These are phyloP conservation scores for Yponomeuta malinellus DNA, from an alignment of 2,888 invertebrate species.

Conservation along the genomic window DNA sequence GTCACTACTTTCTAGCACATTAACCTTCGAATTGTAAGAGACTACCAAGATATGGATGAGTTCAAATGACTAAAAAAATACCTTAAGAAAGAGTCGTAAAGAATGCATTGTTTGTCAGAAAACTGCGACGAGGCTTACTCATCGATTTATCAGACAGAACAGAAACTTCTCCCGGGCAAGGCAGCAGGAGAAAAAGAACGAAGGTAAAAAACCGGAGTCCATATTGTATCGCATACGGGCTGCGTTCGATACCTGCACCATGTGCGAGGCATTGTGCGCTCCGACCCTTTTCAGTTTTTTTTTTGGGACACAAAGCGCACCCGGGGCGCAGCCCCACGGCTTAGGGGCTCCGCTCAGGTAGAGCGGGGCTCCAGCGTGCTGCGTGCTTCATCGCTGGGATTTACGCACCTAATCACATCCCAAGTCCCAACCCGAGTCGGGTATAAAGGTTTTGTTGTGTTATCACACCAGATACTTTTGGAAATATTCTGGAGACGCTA, in stretches of 20 bases:
- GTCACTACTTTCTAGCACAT: neutral
- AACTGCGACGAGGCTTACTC: neutral
- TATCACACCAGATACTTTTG: neutral
- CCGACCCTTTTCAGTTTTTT: constrained; percentile 68
- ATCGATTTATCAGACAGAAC: neutral
- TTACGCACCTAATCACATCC: constrained; percentile 33
- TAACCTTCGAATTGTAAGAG: too few species aligned
- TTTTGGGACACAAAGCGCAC: constrained; percentile 57
- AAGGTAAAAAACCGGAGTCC: constrained; percentile 17
- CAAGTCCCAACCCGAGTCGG: constrained; percentile 21
- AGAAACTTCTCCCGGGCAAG: constrained; percentile 1
- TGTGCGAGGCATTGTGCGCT: constrained; percentile 41
- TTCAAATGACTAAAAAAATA: neutral
- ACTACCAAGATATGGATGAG: neutral
- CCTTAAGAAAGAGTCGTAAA: neutral
- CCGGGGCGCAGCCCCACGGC: constrained; percentile 49
- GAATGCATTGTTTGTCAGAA: neutral
- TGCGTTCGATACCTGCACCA: constrained; percentile 18
- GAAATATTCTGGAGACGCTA: neutral
- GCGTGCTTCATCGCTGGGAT: constrained; percentile 32
- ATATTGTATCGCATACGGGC: constrained; percentile 28
- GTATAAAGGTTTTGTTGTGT: constrained; percentile 22
- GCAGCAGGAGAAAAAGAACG: constrained; percentile 7
- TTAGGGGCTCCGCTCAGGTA: constrained; percentile 53
- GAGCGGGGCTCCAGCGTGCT: constrained; percentile 39